Base-by-base conservation (phyloP, 2,113 vertebrate genomes). In the Ophthalmolycus amberensis region DNA sequence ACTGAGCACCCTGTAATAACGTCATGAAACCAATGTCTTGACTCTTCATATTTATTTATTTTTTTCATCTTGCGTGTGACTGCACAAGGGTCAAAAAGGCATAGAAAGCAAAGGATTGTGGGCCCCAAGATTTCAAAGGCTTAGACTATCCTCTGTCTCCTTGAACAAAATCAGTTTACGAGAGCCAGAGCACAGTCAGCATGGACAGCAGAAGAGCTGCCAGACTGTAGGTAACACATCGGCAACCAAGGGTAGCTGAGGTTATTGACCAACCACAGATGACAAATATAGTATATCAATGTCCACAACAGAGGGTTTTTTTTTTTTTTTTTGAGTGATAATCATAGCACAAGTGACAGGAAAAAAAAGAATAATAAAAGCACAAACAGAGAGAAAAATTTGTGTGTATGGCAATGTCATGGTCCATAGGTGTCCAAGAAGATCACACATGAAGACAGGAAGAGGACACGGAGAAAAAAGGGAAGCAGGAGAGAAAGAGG, bases 181-280 rank as follows among this genome's bases (percentile, higher is more conserved):
- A 98, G 94, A 99, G 95, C 94, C 97, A 95, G 91, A 98, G 94
- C 70, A 96, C 95, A 95, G 96, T 95, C 95, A 97, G 94, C 93
- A 95, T 74, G 86, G 97, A 96, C 84, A 98, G 93, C 91, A 97
- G 94, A 91, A 98, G 96, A 87, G 96, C 96, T 76, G 96, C 95
- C 94, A 97, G 94, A 83, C 96, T 96, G 93, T 90, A 97, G 86
- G 97, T 95, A 82, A 96, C 83, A 82, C 96, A 95, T 80, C 93
- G 96, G 93, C 96, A 96, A 89, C 97, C 97, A 76, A 98, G 93
- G 86, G 96, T 98, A 58, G 97, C 97, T 99, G 96, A 90, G 88
- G 94, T 89, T 22, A 65, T 67, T 7, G 37, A 72, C 78, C 89
- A 85, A 93, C 52, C 92, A 92, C 74, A 44, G 67, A n/a, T 48